A percentile compares a stretch with the other conserved stretches of the same genome.
phyloP scores from a whole-genome alignment of 2,797 vertebrate genomes.

The Anolis apletophallus region DNA sequence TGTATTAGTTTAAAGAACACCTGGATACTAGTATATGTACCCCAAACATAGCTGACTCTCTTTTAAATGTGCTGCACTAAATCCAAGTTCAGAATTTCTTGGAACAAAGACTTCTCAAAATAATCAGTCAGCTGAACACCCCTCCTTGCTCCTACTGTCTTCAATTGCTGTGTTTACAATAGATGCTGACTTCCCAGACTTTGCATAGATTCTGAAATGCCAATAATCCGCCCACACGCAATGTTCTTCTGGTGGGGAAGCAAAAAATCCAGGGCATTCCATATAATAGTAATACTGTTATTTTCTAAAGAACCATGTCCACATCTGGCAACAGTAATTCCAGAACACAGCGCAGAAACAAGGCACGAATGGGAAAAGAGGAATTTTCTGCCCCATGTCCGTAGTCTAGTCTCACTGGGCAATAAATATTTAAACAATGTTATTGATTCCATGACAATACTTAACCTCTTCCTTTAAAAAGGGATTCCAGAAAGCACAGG shows the following conservation, averaged over 20 bases:
- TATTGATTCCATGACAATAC: conserved; percentile 69
- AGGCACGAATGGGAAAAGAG: conserved; percentile 53
- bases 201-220: conserved; percentile 73
- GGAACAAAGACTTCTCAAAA: conserved; percentile 75
- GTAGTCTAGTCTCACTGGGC: conserved; percentile 43
- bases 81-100: conserved; percentile 62
- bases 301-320: conserved; percentile 80
- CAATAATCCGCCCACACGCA: conserved; percentile 76
- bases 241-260: conserved; percentile 68
- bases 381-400: conserved; percentile 55
- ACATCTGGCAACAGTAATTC: conserved; percentile 75
- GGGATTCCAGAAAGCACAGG: conserved; percentile 35
- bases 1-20: neutral
- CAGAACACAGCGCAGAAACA: conserved; percentile 58
- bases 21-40: neutral
- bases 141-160: conserved; percentile 49
- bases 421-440: conserved; percentile 63
- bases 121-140: conserved; percentile 64
- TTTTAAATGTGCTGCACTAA: conserved; percentile 52
- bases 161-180: conserved; percentile 76
- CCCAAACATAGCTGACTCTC: conserved; percentile 39
- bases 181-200: conserved; percentile 73
- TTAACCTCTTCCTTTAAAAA: conserved; percentile 54
- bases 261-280: conserved; percentile 71
- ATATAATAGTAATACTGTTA: conserved; percentile 76